phyloP scores from a whole-genome alignment of 2,113 vertebrate genomes.

The Tetrao urogallus region DNA sequence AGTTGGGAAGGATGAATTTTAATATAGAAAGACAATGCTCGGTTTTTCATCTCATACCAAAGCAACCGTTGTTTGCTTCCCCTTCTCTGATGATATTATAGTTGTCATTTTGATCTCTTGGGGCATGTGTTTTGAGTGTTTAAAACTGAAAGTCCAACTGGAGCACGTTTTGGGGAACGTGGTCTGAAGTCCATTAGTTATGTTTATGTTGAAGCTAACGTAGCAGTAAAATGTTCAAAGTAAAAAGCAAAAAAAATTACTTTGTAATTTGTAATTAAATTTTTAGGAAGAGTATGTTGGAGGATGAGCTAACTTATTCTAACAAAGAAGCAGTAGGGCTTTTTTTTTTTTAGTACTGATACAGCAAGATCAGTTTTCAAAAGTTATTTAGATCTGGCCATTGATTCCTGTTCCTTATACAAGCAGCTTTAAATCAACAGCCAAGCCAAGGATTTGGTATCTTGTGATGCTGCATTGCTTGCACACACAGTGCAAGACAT shows the following conservation, averaged over 20 bases:
- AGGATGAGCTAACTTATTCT: neutral
- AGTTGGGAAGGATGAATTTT: neutral
- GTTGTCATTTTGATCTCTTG: neutral
- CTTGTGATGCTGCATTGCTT: neutral
- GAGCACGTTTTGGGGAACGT: neutral
- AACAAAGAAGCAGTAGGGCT: neutral
- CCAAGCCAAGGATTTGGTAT: neutral
- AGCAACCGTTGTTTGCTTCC: neutral
- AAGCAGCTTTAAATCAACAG: neutral
- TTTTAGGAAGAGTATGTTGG: neutral
- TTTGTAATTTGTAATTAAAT: neutral
- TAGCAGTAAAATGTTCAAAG: neutral
- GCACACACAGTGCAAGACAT: neutral
- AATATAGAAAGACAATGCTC: neutral
- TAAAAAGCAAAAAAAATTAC: neutral
- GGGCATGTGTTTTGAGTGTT: neutral
- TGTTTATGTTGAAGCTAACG: neutral
- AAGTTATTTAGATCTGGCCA: neutral
- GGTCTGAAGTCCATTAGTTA: neutral
- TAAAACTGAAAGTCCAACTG: neutral
- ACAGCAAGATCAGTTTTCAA: neutral
- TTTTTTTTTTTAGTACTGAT: neutral
- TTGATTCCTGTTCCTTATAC: neutral
- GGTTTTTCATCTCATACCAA: neutral
- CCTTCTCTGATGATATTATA: neutral